Evolutionary conservation across 2,797 vertebrate genomes (phyloP).

Genomic region (Pseudochaenichthys georgianus): DNA sequence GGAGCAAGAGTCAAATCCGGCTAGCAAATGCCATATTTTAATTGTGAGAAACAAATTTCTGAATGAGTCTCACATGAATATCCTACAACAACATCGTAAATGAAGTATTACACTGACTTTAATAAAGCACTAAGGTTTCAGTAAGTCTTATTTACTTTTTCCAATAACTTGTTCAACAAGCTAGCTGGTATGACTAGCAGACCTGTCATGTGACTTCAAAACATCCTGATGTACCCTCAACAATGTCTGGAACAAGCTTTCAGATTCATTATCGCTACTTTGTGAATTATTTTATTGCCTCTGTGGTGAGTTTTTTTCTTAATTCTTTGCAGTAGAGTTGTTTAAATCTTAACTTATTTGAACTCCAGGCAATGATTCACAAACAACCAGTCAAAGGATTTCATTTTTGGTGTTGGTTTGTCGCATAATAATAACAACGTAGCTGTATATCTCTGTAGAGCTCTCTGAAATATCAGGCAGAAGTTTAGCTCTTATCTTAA

Average conservation of each 20-base stretch:
- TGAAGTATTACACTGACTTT: conserved; percentile 37
- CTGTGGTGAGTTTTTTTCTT: neutral
- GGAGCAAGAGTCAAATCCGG: conserved; percentile 74
- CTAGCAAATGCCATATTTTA: conserved; percentile 77
- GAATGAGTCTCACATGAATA: conserved; percentile 76
- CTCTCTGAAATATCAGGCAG: neutral
- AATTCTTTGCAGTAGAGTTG: neutral
- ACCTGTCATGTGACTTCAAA: conserved; percentile 3
- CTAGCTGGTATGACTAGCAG: conserved; percentile 3
- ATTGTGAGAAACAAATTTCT: conserved; percentile 75
- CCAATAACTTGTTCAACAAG: conserved; percentile 20
- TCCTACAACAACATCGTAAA: conserved; percentile 39
- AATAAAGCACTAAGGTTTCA: conserved; percentile 43
- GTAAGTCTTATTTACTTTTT: conserved; percentile 40
- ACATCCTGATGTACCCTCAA: neutral
- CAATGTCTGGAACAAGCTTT: neutral
- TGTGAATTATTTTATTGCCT: neutral
- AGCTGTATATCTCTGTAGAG: too few species aligned
- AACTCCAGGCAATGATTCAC: neutral
- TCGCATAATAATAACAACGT: neutral
- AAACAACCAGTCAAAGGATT: neutral
- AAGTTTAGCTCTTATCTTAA: conserved; percentile 1
- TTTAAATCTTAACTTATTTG: neutral
- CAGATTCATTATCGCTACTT: neutral
- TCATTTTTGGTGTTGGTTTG: neutral